Evolutionary conservation across 2,797 vertebrate genomes (phyloP).

Genomic region (Eremophila alpestris): DNA sequence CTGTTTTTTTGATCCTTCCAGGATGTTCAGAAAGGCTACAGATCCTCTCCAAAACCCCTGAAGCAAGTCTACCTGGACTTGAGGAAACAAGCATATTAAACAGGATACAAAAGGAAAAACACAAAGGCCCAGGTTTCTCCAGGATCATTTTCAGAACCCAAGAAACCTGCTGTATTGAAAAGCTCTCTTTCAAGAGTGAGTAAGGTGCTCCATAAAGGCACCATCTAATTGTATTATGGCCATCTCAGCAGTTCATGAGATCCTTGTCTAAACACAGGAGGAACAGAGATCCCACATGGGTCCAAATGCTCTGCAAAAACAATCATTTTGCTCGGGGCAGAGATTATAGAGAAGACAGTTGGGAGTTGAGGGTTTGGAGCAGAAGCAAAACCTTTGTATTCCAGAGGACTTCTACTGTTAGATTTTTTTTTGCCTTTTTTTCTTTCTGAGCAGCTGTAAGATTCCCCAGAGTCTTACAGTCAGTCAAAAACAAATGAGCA

Average conservation of each 20-base stretch:
- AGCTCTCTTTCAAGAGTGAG: neutral
- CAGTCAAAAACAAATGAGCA: constrained; percentile 45
- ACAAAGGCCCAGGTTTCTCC: neutral
- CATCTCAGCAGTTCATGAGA: constrained; percentile 40
- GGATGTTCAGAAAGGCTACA: neutral
- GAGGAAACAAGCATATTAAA: constrained; percentile 3
- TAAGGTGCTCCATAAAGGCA: constrained; percentile 34
- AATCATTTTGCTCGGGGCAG: neutral
- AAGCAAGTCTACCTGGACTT: neutral
- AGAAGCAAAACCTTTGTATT: constrained; percentile 13
- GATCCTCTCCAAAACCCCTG: neutral
- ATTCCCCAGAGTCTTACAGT: neutral
- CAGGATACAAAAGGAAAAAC: neutral
- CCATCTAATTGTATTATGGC: neutral
- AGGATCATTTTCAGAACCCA: neutral
- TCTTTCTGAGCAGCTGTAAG: neutral
- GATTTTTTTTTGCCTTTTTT: neutral
- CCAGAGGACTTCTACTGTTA: neutral
- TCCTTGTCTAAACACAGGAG: constrained; percentile 35
- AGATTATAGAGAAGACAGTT: constrained; percentile 16
- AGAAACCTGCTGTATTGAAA: neutral
- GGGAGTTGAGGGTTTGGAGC: neutral
- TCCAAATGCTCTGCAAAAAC: constrained; percentile 13
- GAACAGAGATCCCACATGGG: constrained; percentile 16
- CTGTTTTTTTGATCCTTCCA: neutral